These are phyloP conservation scores for Platygyra sinensis DNA, from an alignment of 64 coral and sea anemone species.

Conservation along the genomic window DNA sequence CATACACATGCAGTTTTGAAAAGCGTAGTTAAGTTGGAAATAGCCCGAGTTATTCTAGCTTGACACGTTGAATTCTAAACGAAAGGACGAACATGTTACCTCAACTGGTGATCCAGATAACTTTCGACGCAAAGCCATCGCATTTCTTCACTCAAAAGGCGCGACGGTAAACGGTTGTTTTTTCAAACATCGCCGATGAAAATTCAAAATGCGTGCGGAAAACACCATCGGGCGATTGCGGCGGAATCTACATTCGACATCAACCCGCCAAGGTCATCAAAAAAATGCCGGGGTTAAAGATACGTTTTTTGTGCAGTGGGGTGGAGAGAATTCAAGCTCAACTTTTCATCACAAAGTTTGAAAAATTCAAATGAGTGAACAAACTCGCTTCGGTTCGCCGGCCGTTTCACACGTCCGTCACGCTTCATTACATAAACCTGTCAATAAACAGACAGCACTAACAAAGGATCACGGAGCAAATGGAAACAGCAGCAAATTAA, in stretches of 20 bases:
- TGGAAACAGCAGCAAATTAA: background rate
- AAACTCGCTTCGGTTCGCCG: background rate
- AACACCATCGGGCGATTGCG: background rate
- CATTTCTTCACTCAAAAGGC: slow-evolving; percentile 2
- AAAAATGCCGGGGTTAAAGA: background rate
- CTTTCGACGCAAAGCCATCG: slow-evolving; percentile 35
- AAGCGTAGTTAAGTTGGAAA: background rate
- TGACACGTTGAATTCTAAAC: background rate
- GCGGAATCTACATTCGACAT: background rate
- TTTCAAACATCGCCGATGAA: background rate
- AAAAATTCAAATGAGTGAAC: slow-evolving; percentile 1
- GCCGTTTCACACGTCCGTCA: background rate
- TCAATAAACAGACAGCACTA: background rate
- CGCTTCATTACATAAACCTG: slow-evolving; percentile 9
- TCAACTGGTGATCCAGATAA: slow-evolving; percentile 40
- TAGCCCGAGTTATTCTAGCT: background rate
- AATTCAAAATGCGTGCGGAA: too few species aligned
- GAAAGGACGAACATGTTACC: background rate
- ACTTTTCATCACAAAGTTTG: background rate
- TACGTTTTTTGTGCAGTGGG: background rate
- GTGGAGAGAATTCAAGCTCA: slow-evolving; percentile 9
- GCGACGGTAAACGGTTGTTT: slow-evolving; percentile 9
- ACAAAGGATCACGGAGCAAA: slow-evolving; percentile 30
- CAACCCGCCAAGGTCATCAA: background rate
- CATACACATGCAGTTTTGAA: too few species aligned